Conservation (phyloP, 2,113 vertebrate genomes). For the Andinoacara biseriatus region DNA sequence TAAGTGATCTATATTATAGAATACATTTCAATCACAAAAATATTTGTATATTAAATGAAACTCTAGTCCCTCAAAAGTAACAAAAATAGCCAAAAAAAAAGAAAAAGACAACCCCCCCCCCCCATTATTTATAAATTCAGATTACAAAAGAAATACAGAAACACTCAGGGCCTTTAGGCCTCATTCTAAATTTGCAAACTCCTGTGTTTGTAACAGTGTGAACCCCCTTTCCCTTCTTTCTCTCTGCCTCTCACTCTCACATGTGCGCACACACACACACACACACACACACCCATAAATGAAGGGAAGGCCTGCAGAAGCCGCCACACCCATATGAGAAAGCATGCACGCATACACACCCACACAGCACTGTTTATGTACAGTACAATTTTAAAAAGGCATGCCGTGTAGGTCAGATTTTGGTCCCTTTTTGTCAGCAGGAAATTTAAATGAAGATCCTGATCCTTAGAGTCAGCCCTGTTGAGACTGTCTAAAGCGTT, state of each 20-base stretch:
- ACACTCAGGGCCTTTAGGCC: constrained; percentile 38
- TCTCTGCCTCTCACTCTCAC: not conserved
- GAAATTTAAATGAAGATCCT: constrained; percentile 46
- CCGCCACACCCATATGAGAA: constrained; percentile 43
- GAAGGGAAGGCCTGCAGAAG: constrained; percentile 37
- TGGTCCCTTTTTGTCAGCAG: constrained; percentile 65
- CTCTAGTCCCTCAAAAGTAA: constrained; percentile 66
- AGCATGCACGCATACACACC: constrained; percentile 42
- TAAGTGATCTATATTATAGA: constrained; percentile 56
- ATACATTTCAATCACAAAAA: constrained; percentile 69
- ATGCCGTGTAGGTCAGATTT: constrained; percentile 49
- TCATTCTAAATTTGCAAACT: constrained; percentile 46
- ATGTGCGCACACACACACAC: not conserved
- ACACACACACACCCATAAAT: not conserved
- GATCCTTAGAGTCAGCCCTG: constrained; percentile 53
- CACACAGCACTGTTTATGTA: constrained; percentile 28
- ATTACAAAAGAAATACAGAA: constrained; percentile 63
- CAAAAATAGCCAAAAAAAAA: constrained; percentile 56
- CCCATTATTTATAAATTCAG: constrained; percentile 41
- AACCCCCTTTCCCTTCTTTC: not conserved
- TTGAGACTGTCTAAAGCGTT: constrained; percentile 32
- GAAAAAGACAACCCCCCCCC: too few species aligned
- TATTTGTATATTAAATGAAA: constrained; percentile 56
- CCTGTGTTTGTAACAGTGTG: constrained; percentile 10
- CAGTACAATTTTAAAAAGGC: constrained; percentile 29